Percentiles rank a stretch among this genome's conserved stretches.
Evolutionary conservation across 2,113 vertebrate species (phyloP).

Genomic region (Ophiodon elongatus): DNA sequence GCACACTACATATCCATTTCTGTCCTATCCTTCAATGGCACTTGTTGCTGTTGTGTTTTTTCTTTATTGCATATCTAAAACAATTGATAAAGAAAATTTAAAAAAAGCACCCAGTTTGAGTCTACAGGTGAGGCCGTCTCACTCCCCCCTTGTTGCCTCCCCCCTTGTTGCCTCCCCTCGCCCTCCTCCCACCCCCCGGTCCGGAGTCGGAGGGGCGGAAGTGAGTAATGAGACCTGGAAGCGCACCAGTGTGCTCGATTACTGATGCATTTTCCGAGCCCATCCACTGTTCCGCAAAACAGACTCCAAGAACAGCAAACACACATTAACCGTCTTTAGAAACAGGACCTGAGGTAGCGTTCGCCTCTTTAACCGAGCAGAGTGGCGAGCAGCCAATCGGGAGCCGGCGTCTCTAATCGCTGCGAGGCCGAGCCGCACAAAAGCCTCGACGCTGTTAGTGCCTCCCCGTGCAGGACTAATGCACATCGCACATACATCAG

Average conservation of each 20-base stretch:
- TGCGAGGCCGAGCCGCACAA: conserved; percentile 71
- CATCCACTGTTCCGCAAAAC: conserved; percentile 51
- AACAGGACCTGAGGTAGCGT: conserved; percentile 63
- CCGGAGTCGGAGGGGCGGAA: conserved; percentile 51
- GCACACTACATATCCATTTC: too few species aligned
- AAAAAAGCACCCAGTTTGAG: too few species aligned
- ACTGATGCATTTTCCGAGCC: conserved; percentile 55
- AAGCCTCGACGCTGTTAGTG: conserved; percentile 81
- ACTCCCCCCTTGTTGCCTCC: neutral
- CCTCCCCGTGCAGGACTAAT: conserved; percentile 84
- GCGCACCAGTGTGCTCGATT: conserved; percentile 52
- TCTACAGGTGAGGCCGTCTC: neutral
- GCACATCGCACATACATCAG: conserved; percentile 48
- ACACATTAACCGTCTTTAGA: conserved; percentile 68
- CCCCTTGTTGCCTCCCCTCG: too few species aligned
- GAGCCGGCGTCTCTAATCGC: conserved; percentile 76
- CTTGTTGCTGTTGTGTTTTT: too few species aligned
- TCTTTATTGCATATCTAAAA: too few species aligned
- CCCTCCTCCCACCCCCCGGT: conserved; percentile 30
- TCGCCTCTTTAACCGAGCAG: conserved; percentile 48
- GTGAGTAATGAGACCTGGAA: conserved; percentile 61
- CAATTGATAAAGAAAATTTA: too few species aligned
- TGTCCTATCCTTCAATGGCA: too few species aligned
- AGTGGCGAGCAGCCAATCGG: conserved; percentile 36
- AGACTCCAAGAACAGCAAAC: conserved; percentile 62